Percentiles rank a stretch among this genome's conserved stretches.
These are phyloP conservation scores for Cydia amplana DNA, from an alignment of 1,140 invertebrate genomes.

Conservation along the genomic window DNA sequence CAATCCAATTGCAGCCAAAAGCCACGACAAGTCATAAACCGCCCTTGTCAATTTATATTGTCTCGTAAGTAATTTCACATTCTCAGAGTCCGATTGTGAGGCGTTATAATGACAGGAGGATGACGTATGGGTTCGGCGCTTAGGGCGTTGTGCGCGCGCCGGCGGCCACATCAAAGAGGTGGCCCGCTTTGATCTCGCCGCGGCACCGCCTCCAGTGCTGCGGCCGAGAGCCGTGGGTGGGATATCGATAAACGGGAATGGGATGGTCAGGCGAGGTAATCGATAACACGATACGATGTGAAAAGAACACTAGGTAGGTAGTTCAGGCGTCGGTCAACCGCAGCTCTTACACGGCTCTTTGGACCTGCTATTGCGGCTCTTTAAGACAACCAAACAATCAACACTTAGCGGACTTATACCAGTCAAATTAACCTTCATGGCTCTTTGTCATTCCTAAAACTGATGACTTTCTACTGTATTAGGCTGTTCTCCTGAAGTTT, in stretches of 20 bases:
- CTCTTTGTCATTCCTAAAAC: no score
- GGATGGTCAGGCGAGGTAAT: constrained; percentile 33
- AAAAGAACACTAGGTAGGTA: not conserved
- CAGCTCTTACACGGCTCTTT: no score
- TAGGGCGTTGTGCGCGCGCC: constrained; percentile 77
- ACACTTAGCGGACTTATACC: no score
- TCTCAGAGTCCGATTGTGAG: constrained; percentile 71
- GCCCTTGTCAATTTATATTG: constrained; percentile 78
- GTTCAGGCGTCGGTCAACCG: no score
- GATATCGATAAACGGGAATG: constrained; percentile 42
- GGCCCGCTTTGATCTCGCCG: constrained; percentile 77
- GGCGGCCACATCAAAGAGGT: constrained; percentile 78
- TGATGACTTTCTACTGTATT: no score
- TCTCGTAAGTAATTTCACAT: constrained; percentile 78
- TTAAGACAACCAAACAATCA: no score
- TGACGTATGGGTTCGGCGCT: constrained; percentile 79
- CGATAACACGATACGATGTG: constrained; percentile 40
- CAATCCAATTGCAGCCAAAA: constrained; percentile 35
- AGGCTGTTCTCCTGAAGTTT: no score
- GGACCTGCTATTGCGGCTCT: no score
- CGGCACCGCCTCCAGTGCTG: constrained; percentile 61
- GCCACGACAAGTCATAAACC: constrained; percentile 69
- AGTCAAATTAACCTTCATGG: no score
- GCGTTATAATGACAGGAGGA: constrained; percentile 78
- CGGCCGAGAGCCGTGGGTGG: constrained; percentile 24